phyloP scores from a whole-genome alignment of 1,140 invertebrate species.

The Homarus americanus region DNA sequence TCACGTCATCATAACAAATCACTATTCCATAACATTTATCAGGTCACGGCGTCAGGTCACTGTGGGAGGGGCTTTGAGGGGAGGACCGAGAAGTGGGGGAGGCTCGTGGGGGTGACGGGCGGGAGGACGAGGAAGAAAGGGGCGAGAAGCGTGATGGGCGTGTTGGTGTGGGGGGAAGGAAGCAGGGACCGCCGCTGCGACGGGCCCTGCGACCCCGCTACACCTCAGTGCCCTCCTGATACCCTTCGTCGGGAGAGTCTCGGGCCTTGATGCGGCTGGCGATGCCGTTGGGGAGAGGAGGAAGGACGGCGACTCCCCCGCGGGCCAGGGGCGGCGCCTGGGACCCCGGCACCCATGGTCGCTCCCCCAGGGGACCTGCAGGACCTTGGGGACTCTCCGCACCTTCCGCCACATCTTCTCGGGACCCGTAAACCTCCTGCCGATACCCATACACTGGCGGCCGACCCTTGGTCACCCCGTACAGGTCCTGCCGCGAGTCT shows the following conservation, averaged over 20 bases:
- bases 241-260: slow-evolving; percentile 93
- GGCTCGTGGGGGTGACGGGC: neutral
- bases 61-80: slow-evolving; percentile 5
- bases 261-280: slow-evolving; percentile 76
- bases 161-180: slow-evolving; percentile 34
- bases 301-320: slow-evolving; percentile 68
- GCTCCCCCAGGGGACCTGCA: slow-evolving; percentile 64
- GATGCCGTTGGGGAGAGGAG: slow-evolving; percentile 69
- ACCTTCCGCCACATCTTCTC: slow-evolving; percentile 60
- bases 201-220: slow-evolving; percentile 65
- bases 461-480: slow-evolving; percentile 27
- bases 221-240: slow-evolving; percentile 85
- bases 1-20: neutral
- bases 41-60: slow-evolving; percentile 39
- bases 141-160: neutral
- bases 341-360: slow-evolving; percentile 73
- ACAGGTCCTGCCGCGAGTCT: slow-evolving; percentile 55
- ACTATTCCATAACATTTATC: neutral
- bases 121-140: neutral
- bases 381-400: slow-evolving; percentile 59
- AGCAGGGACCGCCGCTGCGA: slow-evolving; percentile 58
- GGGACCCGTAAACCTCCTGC: slow-evolving; percentile 47
- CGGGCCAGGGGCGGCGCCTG: slow-evolving; percentile 62
- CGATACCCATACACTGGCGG: slow-evolving; percentile 41
- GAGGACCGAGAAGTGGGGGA: neutral